These are phyloP conservation scores for Podiceps cristatus DNA, from an alignment of 2,113 vertebrate genomes.

Conservation along the genomic window DNA sequence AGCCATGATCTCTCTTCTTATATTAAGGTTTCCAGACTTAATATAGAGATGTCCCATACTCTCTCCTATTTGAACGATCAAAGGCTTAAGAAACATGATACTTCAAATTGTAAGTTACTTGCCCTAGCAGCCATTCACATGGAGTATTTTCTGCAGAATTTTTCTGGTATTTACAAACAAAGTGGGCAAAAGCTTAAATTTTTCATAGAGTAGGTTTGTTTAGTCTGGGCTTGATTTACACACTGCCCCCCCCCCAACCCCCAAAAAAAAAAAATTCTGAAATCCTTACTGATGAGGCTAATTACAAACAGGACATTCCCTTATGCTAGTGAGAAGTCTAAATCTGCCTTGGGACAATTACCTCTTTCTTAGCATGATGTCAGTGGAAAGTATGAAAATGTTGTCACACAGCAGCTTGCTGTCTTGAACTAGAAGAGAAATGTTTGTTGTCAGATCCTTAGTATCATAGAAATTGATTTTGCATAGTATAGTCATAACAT, in stretches of 20 bases:
- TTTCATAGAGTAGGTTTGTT: not conserved
- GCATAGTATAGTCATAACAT: not conserved
- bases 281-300: not conserved
- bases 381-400: not conserved
- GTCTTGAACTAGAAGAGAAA: not conserved
- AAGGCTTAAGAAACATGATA: not conserved
- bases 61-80: not conserved
- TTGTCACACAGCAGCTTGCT: not conserved
- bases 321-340: not conserved
- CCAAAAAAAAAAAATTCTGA: no score
- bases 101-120: not conserved
- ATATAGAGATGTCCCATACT: not conserved
- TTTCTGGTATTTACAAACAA: not conserved
- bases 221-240: not conserved
- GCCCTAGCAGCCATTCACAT: not conserved
- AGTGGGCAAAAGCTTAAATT: not conserved
- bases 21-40: not conserved
- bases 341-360: not conserved
- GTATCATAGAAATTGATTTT: not conserved
- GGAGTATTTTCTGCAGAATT: not conserved
- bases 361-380: not conserved
- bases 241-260: no score
- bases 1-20: not conserved
- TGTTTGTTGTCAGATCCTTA: not conserved
- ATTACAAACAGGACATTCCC: not conserved